Conservation (phyloP, 2,113 vertebrate genomes). For the Anseranas semipalmata region DNA sequence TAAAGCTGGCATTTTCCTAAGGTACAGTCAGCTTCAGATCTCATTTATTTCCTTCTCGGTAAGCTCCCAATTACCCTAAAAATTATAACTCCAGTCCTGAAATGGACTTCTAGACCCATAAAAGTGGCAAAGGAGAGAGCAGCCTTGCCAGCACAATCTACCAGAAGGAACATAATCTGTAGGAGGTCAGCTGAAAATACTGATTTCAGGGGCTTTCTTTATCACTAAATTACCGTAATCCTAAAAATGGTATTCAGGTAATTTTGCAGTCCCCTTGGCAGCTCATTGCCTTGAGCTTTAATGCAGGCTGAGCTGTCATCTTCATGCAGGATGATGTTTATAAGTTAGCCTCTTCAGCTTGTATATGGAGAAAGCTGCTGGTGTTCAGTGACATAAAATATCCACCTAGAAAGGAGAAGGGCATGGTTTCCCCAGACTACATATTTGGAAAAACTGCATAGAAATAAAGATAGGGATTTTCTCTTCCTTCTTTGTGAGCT, state of each 20-base stretch:
- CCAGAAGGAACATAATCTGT: not conserved
- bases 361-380: not conserved
- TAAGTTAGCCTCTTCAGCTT: not conserved
- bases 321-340: not conserved
- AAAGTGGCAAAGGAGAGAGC: not conserved
- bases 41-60: not conserved
- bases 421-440: not conserved
- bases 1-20: not conserved
- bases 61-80: not conserved
- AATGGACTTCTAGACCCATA: not conserved
- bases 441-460: not conserved
- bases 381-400: not conserved
- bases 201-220: constrained; percentile 7
- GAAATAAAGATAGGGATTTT: constrained; percentile 4
- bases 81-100: not conserved
- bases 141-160: not conserved
- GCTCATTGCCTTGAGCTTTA: not conserved
- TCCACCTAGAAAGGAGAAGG: not conserved
- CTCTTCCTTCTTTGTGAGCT: not conserved
- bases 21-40: not conserved
- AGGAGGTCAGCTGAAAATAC: not conserved
- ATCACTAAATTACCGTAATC: not conserved
- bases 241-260: constrained; percentile 17
- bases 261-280: not conserved
- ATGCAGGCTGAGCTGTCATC: not conserved